Conservation (phyloP, 2,797 vertebrate genomes). For the Rhynchotus rufescens region DNA sequence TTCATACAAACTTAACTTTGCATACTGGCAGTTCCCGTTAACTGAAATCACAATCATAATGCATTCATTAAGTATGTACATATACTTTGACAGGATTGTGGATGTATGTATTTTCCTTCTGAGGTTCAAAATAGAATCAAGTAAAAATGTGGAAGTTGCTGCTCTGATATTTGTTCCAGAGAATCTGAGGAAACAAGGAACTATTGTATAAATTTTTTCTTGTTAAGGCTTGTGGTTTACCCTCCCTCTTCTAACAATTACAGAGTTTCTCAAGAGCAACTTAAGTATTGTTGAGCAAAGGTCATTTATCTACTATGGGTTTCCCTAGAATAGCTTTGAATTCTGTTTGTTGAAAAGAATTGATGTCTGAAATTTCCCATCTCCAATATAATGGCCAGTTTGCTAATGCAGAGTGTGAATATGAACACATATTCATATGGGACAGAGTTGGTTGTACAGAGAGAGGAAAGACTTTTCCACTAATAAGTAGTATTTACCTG, state of each 20-base stretch:
- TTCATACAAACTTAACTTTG: conserved; percentile 25
- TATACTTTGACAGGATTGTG: background rate
- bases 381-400: background rate
- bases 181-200: conserved; percentile 42
- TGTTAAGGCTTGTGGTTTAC: conserved; percentile 50
- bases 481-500: background rate
- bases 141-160: background rate
- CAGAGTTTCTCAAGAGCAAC: conserved; percentile 51
- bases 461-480: background rate
- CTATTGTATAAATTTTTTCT: conserved; percentile 42
- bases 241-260: conserved; percentile 36
- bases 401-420: background rate
- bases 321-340: conserved; percentile 24
- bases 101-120: background rate
- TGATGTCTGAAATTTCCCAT: background rate
- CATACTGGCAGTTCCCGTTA: background rate
- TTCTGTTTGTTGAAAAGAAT: background rate
- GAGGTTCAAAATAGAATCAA: background rate
- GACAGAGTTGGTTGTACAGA: background rate
- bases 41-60: background rate
- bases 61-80: background rate
- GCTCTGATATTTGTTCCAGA: background rate
- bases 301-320: conserved; percentile 17
- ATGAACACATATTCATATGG: background rate
- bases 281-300: conserved; percentile 43